A percentile compares a stretch with the other conserved stretches of the same genome.
Conservation (phyloP, 2,113 vertebrate species). For the Riparia riparia region DNA sequence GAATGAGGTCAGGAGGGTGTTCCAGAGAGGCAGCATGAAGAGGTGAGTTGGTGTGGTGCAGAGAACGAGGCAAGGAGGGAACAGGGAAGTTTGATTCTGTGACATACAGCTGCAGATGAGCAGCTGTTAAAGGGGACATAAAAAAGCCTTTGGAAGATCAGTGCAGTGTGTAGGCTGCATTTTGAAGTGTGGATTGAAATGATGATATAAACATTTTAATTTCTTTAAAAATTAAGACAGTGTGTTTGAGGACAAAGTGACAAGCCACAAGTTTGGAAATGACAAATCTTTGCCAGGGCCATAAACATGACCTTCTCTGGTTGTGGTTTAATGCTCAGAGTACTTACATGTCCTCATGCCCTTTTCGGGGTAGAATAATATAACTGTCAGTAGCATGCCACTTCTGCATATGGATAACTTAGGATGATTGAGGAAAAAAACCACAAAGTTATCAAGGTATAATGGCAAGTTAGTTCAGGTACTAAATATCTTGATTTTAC, state of each 20-base stretch:
- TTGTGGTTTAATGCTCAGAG: neutral
- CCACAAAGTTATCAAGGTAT: neutral
- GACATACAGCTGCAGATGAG: neutral
- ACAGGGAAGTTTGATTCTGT: neutral
- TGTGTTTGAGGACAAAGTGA: neutral
- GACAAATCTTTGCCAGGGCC: neutral
- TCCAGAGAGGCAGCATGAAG: neutral
- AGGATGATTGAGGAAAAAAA: neutral
- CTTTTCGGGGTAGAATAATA: neutral
- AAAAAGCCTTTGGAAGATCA: neutral
- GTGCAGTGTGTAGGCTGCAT: neutral
- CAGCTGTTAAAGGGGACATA: neutral
- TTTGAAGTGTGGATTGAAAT: neutral
- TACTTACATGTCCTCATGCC: neutral
- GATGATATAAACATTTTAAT: neutral
- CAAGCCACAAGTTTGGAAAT: neutral
- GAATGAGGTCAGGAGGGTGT: neutral
- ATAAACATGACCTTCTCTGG: rapidly evolving
- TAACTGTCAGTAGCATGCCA: neutral
- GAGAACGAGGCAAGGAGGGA: neutral
- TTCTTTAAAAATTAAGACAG: neutral
- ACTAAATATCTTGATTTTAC: neutral
- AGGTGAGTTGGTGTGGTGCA: neutral
- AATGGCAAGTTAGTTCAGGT: neutral
- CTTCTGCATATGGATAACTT: neutral